Evolutionary conservation across 1,140 invertebrate species (phyloP), one percentile per base, ranked within the genome.

Genomic region (Dinoponera quadriceps): DNA sequence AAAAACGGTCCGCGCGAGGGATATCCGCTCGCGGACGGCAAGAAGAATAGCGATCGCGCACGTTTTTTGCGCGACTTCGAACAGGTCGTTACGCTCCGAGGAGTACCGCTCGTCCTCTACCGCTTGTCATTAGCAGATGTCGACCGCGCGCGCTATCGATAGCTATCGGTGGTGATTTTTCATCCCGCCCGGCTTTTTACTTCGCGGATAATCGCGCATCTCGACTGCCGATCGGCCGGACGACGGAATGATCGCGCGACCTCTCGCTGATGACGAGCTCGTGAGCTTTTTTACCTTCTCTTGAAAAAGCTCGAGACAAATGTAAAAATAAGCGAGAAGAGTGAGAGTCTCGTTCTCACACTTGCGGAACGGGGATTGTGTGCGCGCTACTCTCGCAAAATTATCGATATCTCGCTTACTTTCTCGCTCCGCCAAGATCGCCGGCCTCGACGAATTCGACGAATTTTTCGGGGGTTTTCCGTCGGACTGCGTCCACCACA

Each of bases 51-150:
- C 60, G 16, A 74, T 62, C 25, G 25, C n/a, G 20, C 16, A 13
- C 25, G 27, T 18, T 33, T 72, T 72, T 55, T 55, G 18, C 18
- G 16, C 5, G 3, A 4, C 22, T 7, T 13, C 38, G 14, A 27
- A 49, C n/a, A 25, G 49, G n/a, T 75, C 72, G 72, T 75, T 75
- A 75, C 20, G 38, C 38, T 22, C 38, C 38, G n/a, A 13, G 25
- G 20, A 63, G 25, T 18, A 48, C 49, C 38, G 18, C 1, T 62
- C 18, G 2, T 7, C 33, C 7, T 7, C 7, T 7, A 7, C 7
- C 33, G 33, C 33, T 33, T 33, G 33, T 33, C 33, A 33, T 33
- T 33, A 33, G 33, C 7, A 33, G 33, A 7, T 33, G 7, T 7
- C n/a, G n/a, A n/a, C n/a, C n/a, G n/a, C n/a, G 38, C 48, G 44